phyloP scores from a whole-genome alignment of 2,113 vertebrate genomes.

The Chionodraco myersi region DNA sequence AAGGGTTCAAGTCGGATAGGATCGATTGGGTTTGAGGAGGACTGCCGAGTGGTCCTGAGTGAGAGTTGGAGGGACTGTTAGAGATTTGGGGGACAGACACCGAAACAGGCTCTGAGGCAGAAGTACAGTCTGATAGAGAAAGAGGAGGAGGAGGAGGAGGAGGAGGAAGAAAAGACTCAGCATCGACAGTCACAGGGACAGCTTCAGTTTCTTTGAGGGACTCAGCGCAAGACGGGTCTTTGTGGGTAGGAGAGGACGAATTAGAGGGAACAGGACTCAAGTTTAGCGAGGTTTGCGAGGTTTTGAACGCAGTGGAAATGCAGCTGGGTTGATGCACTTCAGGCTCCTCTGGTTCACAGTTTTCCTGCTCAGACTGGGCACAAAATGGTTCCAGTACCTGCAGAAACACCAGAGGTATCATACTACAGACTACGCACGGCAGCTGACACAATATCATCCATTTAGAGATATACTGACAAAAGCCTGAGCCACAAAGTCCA shows the following conservation, averaged over 20 bases:
- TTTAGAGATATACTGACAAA: not conserved
- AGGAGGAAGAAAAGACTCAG: constrained; percentile 10
- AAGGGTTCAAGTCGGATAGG: constrained; percentile 7
- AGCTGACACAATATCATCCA: constrained; percentile 11
- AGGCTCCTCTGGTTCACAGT: constrained; percentile 64
- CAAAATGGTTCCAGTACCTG: constrained; percentile 85
- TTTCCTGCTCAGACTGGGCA: constrained; percentile 77
- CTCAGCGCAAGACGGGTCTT: constrained; percentile 16
- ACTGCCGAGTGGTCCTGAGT: constrained; percentile 21
- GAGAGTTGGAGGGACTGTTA: constrained; percentile 27
- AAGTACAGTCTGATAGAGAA: constrained; percentile 38
- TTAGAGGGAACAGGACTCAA: constrained; percentile 30
- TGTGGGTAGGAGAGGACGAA: constrained; percentile 44
- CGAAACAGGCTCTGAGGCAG: constrained; percentile 25
- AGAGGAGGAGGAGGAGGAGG: constrained; percentile 34
- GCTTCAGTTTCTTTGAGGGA: constrained; percentile 37
- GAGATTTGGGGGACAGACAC: constrained; percentile 30
- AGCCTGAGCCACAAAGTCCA: not conserved
- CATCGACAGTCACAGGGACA: constrained; percentile 25
- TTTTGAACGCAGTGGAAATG: constrained; percentile 45
- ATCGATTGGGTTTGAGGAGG: constrained; percentile 35
- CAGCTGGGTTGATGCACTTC: constrained; percentile 52
- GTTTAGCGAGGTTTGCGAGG: constrained; percentile 55
- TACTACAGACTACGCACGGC: constrained; percentile 46
- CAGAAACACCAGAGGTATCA: constrained; percentile 78